Base-by-base conservation (phyloP, 2,888 invertebrate species). In the Dione vanillae region DNA sequence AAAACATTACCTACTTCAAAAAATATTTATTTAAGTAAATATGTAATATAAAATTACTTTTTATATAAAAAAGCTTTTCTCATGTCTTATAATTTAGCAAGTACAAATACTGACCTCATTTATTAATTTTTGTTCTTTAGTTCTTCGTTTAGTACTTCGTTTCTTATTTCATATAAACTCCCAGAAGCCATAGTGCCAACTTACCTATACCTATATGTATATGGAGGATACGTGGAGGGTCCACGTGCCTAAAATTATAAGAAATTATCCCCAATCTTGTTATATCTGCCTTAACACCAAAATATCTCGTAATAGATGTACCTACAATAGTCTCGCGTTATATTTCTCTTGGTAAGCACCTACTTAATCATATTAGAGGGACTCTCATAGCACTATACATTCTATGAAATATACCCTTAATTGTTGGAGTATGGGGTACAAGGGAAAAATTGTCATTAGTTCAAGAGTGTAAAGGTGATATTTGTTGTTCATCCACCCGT, bases 361-460 rank as follows among this genome's bases (percentile, higher is more conserved):
- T 40, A 49, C 84, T 84, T 82, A 80, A 88, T 85, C 87, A 82
- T 88, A 89, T 91, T 91, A 91, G 86, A 86, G 82, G 69, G 74
- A 84, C 84, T 86, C 90, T 88, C 88, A 88, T 91, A 88, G 89
- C 86, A 85, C 84, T 86, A 89, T 89, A 91, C 88, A 87, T 87
- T 82, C 40, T 87, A 86, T 91, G 89, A 91, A 89, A 89, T 91
- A 92, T 88, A 85, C 80, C 80, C 82, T 80, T 82, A 81, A 85
- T 80, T 83, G 81, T 80, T 81, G 78, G 78, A 52, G 72, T 69
- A 69, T 70, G 68, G 54, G 49, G 35, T 73, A 62, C 78, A 77
- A 70, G 79, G 83, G 79, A 86, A 73, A 79, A 82, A 75, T 82
- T 77, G 73, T 76, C 76, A 78, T 81, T 84, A 77, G 58, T 51